Base-by-base conservation (phyloP, 2,797 vertebrate species). In the Onychomys torridus region DNA sequence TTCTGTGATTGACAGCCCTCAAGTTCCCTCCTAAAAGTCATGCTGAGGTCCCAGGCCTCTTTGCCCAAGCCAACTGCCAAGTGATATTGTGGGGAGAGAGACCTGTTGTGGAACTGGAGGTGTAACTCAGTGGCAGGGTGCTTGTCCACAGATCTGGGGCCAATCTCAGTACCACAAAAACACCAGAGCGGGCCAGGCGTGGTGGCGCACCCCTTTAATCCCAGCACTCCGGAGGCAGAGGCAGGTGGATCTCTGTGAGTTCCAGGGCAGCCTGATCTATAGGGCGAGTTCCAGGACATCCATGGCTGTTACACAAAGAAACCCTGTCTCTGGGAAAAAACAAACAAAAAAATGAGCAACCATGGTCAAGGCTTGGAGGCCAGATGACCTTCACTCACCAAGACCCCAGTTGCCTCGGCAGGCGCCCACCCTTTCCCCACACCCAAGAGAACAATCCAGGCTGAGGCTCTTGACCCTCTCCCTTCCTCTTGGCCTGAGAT, bases 1-100 rank as follows among this genome's bases (percentile, higher is more conserved):
- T 77, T n/a, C 57, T 49, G 7, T 63, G 40, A 61, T 0, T 0
- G 63, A n/a, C 1, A 14, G n/a, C n/a, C 17, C 49, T 65, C 1
- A 4, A n/a, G 46, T 17, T 23, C 46, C 55, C 13, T 86, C 85
- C 63, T 32, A 52, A 82, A 55, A 71, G 85, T 79, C 75, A 21
- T 0, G 6, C 37, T 2, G 4, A 1, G 34, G 23, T 37, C 75
- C 76, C 23, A 32, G 84, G 29, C 10, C 32, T 59, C 55, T 65
- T 78, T 52, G 61, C 81, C 81, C 61, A 91, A n/a, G 14, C 52
- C 3, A 9, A 46, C 12, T 17, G 27, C 46, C 63, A 0, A 34
- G 76, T 76, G n/a, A 73, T n/a, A 73, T 6, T 34, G 27, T 67
- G 65, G 46, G 29, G 23, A 21, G 34, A 0, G 67, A 61, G 43